Evolutionary conservation across 2,797 vertebrate species (phyloP).

Genomic region (Gouania willdenowi): DNA sequence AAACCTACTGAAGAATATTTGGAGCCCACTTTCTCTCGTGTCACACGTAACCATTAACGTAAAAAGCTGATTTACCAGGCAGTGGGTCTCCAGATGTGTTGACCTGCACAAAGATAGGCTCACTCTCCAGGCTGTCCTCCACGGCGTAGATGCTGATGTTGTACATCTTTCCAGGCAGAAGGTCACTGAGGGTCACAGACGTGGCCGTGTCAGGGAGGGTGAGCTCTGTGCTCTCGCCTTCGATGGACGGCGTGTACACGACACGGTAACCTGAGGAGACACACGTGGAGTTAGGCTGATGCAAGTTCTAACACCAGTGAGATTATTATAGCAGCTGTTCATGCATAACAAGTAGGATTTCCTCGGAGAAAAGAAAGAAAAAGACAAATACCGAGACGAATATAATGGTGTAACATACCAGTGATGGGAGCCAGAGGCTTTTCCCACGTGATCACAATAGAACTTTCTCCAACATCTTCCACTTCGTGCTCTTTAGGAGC

Average conservation of each 20-base stretch:
- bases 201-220: conserved; percentile 88
- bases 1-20: too few relatives aligned
- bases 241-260: conserved; percentile 86
- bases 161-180: conserved; percentile 88
- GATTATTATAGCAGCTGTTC: too few relatives aligned
- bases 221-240: conserved; percentile 94
- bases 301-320: too few relatives aligned
- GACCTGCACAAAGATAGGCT: conserved; percentile 89
- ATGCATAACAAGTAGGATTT: too few relatives aligned
- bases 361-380: conserved; percentile 47
- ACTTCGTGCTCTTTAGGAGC: conserved; percentile 83
- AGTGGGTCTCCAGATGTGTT: conserved; percentile 84
- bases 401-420: conserved; percentile 65
- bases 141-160: conserved; percentile 97
- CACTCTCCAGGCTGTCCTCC: conserved; percentile 91
- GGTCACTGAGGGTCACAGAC: conserved; percentile 90
- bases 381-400: too few relatives aligned
- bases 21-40: too few relatives aligned
- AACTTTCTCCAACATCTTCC: conserved; percentile 85
- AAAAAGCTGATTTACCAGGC: conserved; percentile 77
- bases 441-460: conserved; percentile 89
- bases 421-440: conserved; percentile 94
- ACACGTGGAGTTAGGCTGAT: too few relatives aligned
- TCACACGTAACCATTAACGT: too few relatives aligned
- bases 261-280: conserved; percentile 90